These are phyloP conservation scores for Sclerurus mexicanus DNA, from an alignment of 2,113 vertebrate species.

Conservation along the genomic window DNA sequence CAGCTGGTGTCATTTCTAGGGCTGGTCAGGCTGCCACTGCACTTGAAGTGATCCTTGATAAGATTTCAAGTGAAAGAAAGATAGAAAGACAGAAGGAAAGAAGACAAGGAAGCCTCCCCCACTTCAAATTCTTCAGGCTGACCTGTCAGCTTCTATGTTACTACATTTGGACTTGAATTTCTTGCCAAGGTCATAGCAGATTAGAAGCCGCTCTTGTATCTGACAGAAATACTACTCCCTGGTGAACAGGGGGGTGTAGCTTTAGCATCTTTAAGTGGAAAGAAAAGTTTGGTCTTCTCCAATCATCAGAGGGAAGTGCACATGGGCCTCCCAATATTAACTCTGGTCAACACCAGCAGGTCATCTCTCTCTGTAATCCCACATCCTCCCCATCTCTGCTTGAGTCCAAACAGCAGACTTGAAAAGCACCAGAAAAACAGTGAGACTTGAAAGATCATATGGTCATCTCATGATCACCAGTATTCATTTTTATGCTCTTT, in stretches of 20 bases:
- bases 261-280: not conserved
- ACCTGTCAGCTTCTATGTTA: conserved; percentile 53
- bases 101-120: conserved; percentile 3
- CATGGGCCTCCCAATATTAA: not conserved
- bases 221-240: conserved; percentile 46
- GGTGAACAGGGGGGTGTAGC: not conserved
- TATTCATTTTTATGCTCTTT: not conserved
- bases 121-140: conserved; percentile 58
- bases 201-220: conserved; percentile 50
- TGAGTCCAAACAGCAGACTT: not conserved
- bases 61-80: conserved; percentile 3
- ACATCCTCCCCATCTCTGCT: not conserved
- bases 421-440: not conserved
- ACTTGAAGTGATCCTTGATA: conserved; percentile 24
- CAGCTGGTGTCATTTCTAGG: not conserved
- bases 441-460: not conserved
- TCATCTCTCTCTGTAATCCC: not conserved
- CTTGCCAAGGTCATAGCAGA: conserved; percentile 59
- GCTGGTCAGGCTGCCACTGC: not conserved
- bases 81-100: not conserved
- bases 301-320: not conserved
- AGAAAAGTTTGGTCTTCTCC: conserved; percentile 1
- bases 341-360: not conserved
- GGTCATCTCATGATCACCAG: conserved; percentile 6
- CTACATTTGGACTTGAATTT: conserved; percentile 69